These are phyloP conservation scores for Drymonia ruficornis DNA, from an alignment of 2,888 invertebrate species.

Conservation along the genomic window DNA sequence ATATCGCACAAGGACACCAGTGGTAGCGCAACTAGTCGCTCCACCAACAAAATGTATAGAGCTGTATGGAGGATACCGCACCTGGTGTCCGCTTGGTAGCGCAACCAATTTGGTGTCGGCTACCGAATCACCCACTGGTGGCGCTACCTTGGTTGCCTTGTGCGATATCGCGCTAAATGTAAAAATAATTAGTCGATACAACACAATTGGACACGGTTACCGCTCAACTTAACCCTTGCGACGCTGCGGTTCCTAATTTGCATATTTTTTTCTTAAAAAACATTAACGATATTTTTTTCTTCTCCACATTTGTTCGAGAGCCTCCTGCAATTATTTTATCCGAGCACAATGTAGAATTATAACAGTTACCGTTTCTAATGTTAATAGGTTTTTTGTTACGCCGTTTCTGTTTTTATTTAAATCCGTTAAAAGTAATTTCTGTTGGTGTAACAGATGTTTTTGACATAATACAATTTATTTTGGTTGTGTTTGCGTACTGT, in stretches of 20 bases:
- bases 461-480: slow-evolving; percentile 34
- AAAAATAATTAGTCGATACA: slow-evolving; percentile 20
- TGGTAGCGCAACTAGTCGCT: too few species aligned
- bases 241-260: slow-evolving; percentile 44
- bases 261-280: slow-evolving; percentile 61
- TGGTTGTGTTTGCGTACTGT: slow-evolving; percentile 4
- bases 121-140: too few species aligned
- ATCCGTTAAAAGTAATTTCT: slow-evolving; percentile 43
- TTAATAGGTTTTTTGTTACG: slow-evolving; percentile 69
- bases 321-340: slow-evolving; percentile 60
- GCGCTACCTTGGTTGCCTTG: too few species aligned
- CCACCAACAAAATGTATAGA: too few species aligned
- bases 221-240: slow-evolving; percentile 44
- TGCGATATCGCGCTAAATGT: too few species aligned
- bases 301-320: slow-evolving; percentile 52
- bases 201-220: slow-evolving; percentile 46
- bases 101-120: too few species aligned
- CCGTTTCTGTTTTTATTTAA: slow-evolving; percentile 43
- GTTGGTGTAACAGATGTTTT: slow-evolving; percentile 50
- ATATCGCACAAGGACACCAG: too few species aligned
- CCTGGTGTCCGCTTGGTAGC: too few species aligned
- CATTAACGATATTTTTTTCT: slow-evolving; percentile 50
- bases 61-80: too few species aligned
- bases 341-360: slow-evolving; percentile 65
- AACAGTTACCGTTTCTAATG: slow-evolving; percentile 70